A percentile compares a stretch with the other conserved stretches of the same genome.
Evolutionary conservation across 37 sponge, comb jelly and placozoan species (phyloP).

Genomic region (Chondrosia reniformis): DNA sequence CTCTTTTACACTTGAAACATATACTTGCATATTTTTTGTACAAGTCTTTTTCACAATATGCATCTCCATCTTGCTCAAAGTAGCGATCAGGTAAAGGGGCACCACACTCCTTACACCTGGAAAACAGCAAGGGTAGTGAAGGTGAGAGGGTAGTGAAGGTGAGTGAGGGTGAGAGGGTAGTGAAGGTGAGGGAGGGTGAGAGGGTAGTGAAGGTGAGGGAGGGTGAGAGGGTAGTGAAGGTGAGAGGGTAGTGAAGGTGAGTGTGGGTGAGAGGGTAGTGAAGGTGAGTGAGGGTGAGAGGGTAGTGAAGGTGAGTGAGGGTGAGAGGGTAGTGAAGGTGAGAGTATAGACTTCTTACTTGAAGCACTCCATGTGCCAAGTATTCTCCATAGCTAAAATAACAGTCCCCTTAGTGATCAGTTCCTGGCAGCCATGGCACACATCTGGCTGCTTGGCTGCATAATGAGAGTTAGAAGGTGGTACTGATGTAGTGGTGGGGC

Average conservation of each 20-base stretch:
- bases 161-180: background rate
- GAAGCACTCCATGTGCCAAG: constrained; percentile 73
- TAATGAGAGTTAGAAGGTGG: background rate
- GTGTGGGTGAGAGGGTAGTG: background rate
- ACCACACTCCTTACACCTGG: constrained; percentile 56
- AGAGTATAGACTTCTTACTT: constrained; percentile 26
- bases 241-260: background rate
- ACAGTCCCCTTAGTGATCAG: constrained; percentile 2
- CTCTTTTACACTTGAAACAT: constrained; percentile 45
- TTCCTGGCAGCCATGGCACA: background rate
- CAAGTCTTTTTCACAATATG: constrained; percentile 56
- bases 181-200: background rate
- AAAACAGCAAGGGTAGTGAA: background rate
- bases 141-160: background rate
- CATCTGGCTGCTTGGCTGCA: constrained; percentile 5
- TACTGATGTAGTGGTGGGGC: no score
- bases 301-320: background rate
- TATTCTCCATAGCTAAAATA: constrained; percentile 50
- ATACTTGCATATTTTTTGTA: constrained; percentile 61
- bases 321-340: background rate
- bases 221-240: background rate
- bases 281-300: background rate
- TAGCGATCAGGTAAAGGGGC: constrained; percentile 51
- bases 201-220: background rate
- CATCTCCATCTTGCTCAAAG: constrained; percentile 44